These are phyloP conservation scores for Saturnia japonica DNA, from an alignment of 2,888 invertebrate species.

Conservation along the genomic window DNA sequence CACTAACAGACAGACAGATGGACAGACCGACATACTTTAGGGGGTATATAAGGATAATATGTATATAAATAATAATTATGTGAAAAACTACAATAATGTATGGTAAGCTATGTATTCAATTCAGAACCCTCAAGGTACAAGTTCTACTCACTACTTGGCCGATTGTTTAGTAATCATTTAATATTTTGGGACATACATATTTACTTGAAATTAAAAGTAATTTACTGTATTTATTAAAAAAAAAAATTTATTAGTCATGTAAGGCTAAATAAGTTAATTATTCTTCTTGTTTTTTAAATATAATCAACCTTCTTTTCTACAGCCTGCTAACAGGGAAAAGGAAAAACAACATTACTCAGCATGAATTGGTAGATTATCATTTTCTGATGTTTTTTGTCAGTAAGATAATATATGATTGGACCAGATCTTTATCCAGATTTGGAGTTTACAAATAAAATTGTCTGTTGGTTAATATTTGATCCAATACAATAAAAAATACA, in stretches of 20 bases:
- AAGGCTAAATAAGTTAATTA: not conserved
- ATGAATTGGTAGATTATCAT: constrained; percentile 2
- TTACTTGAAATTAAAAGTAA: not conserved
- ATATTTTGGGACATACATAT: not conserved
- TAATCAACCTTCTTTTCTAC: not conserved
- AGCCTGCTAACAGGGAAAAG: constrained; percentile 7
- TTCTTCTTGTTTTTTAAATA: not conserved
- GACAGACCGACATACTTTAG: too few species aligned
- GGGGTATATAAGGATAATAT: too few species aligned
- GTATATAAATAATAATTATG: too few species aligned
- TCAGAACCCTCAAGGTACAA: too few species aligned
- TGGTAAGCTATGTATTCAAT: too few species aligned
- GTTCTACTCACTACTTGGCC: too few species aligned
- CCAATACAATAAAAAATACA: not conserved
- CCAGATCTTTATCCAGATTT: not conserved
- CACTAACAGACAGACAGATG: too few species aligned
- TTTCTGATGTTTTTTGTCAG: not conserved
- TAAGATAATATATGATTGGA: not conserved
- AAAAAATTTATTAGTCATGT: not conserved
- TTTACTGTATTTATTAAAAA: not conserved
- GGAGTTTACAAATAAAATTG: not conserved
- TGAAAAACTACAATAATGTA: too few species aligned
- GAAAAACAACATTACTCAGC: constrained; percentile 6
- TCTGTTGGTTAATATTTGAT: not conserved
- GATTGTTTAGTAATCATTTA: too few species aligned